Evolutionary conservation across 2,113 vertebrate genomes (phyloP).

Genomic region (Nibea albiflora): DNA sequence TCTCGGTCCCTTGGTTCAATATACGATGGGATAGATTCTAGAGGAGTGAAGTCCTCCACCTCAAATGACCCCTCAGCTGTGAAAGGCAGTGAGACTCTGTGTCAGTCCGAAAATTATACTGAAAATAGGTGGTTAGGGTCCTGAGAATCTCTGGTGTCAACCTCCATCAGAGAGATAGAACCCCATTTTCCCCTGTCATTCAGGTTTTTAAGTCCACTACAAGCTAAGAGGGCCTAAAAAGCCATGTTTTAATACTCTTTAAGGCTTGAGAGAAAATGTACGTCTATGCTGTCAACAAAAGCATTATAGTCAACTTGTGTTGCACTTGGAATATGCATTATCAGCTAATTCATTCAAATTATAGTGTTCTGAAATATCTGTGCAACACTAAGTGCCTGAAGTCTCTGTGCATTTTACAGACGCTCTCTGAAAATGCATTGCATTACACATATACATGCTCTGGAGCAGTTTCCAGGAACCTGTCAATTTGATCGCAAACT

Average conservation of each 20-base stretch:
- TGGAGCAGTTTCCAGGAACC: background rate
- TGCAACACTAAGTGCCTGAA: no score
- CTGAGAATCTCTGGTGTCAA: slow-evolving; percentile 4
- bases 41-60: slow-evolving; percentile 26
- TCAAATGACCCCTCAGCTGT: slow-evolving; percentile 29
- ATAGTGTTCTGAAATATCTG: background rate
- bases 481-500: background rate
- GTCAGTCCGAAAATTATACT: slow-evolving; percentile 17
- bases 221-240: background rate
- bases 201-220: background rate
- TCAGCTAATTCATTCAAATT: slow-evolving; percentile 6
- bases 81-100: slow-evolving; percentile 21
- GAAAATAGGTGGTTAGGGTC: slow-evolving; percentile 13
- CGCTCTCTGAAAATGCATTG: background rate
- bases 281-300: slow-evolving; percentile 4
- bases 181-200: background rate
- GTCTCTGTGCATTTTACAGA: background rate
- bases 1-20: slow-evolving; percentile 48
- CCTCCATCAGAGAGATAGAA: slow-evolving; percentile 13
- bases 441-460: background rate
- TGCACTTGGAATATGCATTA: background rate
- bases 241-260: background rate
- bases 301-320: background rate
- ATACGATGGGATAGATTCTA: slow-evolving; percentile 36
- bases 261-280: background rate